These are phyloP conservation scores for Argyrosomus regius DNA, from an alignment of 2,797 vertebrate species.

Conservation along the genomic window DNA sequence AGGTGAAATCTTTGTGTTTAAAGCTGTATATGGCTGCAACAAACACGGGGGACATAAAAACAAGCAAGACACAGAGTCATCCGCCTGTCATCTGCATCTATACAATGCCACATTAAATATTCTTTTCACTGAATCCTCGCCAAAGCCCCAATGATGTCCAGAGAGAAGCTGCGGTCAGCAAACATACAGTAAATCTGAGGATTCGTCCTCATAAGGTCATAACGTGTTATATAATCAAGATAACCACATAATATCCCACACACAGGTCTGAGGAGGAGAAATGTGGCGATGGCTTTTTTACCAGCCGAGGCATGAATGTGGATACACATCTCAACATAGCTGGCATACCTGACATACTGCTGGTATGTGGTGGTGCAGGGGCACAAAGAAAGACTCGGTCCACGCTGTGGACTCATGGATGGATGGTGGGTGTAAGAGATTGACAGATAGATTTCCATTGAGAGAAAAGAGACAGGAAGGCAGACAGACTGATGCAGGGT, in stretches of 20 bases:
- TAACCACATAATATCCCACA: constrained; percentile 42
- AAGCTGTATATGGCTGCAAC: not conserved
- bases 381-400: constrained; percentile 15
- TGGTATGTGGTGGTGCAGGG: constrained; percentile 49
- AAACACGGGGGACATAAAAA: not conserved
- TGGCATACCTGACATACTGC: constrained; percentile 69
- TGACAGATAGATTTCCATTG: constrained; percentile 23
- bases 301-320: constrained; percentile 56
- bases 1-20: not conserved
- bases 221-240: constrained; percentile 64
- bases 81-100: not conserved
- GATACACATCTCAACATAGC: constrained; percentile 65
- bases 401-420: not conserved
- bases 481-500: constrained; percentile 49
- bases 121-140: constrained; percentile 6
- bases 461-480: constrained; percentile 25
- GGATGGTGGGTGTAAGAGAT: not conserved
- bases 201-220: constrained; percentile 70
- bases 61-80: not conserved
- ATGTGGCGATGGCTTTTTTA: constrained; percentile 23
- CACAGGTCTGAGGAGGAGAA: constrained; percentile 19
- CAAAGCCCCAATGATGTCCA: not conserved
- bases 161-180: constrained; percentile 30
- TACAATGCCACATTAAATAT: no score
- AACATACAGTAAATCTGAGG: constrained; percentile 65